Conservation (phyloP, 2,797 vertebrate genomes). For the Rhynchotus rufescens region DNA sequence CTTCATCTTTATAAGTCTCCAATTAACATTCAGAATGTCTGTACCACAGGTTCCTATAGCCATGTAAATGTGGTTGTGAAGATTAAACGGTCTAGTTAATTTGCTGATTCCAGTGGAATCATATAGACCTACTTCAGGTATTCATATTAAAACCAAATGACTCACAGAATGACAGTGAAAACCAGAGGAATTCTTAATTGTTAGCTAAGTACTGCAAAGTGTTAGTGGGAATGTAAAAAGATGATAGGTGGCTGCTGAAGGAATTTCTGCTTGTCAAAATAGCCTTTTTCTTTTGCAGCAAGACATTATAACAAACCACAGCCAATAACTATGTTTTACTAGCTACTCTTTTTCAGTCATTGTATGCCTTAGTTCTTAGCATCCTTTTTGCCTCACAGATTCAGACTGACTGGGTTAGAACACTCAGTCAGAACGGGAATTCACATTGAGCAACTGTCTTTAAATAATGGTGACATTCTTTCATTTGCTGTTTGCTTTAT, state of each 20-base stretch:
- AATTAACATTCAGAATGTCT: constrained; percentile 3
- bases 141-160: background rate
- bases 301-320: background rate
- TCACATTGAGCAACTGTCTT: background rate
- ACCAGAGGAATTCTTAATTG: constrained; percentile 36
- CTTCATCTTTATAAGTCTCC: constrained; percentile 7
- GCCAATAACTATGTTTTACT: background rate
- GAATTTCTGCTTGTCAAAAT: constrained; percentile 16
- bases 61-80: background rate
- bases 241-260: background rate
- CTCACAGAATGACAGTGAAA: constrained; percentile 14
- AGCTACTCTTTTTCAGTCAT: background rate
- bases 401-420: background rate
- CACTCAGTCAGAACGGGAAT: background rate
- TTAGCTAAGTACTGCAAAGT: background rate
- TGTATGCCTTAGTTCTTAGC: background rate
- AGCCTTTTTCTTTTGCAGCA: background rate
- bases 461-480: background rate
- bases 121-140: background rate
- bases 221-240: constrained; percentile 18
- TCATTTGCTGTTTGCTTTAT: background rate
- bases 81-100: constrained; percentile 32
- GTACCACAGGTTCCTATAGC: background rate
- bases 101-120: constrained; percentile 45
- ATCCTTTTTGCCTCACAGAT: constrained; percentile 5